A percentile compares a stretch with the other conserved stretches of the same genome.
Evolutionary conservation across 2,888 invertebrate genomes (phyloP).

Genomic region (Macaria liturata): DNA sequence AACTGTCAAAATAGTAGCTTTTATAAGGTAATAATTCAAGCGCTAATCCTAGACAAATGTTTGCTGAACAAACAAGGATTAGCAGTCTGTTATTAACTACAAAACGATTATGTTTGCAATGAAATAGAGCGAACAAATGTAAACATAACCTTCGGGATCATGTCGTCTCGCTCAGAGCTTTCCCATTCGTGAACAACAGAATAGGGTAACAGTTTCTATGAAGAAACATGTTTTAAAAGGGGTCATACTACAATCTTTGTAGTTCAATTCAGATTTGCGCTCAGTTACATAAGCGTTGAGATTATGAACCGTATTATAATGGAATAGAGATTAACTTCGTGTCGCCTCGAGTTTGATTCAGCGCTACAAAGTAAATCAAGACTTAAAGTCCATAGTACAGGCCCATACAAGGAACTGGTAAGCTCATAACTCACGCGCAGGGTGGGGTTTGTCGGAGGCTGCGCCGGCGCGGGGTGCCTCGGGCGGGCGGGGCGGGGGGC

Average conservation of each 20-base stretch:
- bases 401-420: constrained; percentile 42
- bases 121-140: constrained; percentile 45
- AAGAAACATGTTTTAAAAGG: not conserved
- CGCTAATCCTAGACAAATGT: constrained; percentile 27
- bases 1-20: not conserved
- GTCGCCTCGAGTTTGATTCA: no score
- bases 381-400: not conserved
- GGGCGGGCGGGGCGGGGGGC: constrained; percentile 62
- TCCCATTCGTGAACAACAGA: constrained; percentile 36
- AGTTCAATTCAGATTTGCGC: no score
- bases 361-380: no score
- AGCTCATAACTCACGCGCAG: constrained; percentile 73
- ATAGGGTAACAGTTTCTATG: constrained; percentile 9
- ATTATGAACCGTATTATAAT: no score
- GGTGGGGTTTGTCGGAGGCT: constrained; percentile 67
- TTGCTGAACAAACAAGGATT: constrained; percentile 22
- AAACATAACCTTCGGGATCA: constrained; percentile 57
- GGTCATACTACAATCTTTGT: no score
- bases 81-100: constrained; percentile 29
- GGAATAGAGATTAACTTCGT: no score
- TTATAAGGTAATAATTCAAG: constrained; percentile 10
- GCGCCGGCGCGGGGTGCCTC: constrained; percentile 62
- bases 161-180: constrained; percentile 52
- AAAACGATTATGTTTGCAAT: constrained; percentile 39
- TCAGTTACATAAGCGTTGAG: no score